A percentile compares a stretch with the other conserved stretches of the same genome.
Evolutionary conservation across 1,140 invertebrate genomes (phyloP).

Genomic region (Neodiprion fabricii): DNA sequence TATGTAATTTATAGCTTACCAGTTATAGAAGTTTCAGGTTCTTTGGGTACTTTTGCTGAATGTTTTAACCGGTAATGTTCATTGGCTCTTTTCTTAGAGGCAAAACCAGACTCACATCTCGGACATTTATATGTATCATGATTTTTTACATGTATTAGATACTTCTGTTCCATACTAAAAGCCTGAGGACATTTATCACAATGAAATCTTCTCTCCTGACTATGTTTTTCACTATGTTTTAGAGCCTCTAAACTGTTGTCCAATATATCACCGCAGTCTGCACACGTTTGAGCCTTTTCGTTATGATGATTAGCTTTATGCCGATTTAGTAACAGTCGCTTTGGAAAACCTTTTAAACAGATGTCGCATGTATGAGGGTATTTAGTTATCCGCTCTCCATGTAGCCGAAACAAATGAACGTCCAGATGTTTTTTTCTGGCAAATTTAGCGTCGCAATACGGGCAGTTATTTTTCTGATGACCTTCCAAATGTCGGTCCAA

Average conservation of each 20-base stretch:
- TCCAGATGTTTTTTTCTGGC: constrained; percentile 51
- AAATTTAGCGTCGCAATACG: constrained; percentile 52
- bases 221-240: constrained; percentile 43
- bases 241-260: constrained; percentile 39
- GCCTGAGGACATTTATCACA: constrained; percentile 49
- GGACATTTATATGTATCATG: constrained; percentile 53
- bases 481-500: constrained; percentile 53
- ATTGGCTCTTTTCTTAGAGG: constrained; percentile 46
- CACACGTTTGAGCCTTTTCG: constrained; percentile 47
- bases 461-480: constrained; percentile 54
- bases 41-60: constrained; percentile 33
- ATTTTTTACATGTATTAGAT: constrained; percentile 52
- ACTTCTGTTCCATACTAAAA: constrained; percentile 52
- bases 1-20: constrained; percentile 26
- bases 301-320: constrained; percentile 49
- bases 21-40: constrained; percentile 34
- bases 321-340: constrained; percentile 46
- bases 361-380: constrained; percentile 44
- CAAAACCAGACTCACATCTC: constrained; percentile 47
- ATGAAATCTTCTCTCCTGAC: constrained; percentile 46
- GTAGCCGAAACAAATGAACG: constrained; percentile 48
- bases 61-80: constrained; percentile 41
- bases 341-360: constrained; percentile 48
- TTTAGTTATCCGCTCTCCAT: constrained; percentile 45
- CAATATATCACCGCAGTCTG: constrained; percentile 48